A percentile compares a stretch with the other conserved stretches of the same genome.
Evolutionary conservation across 2,113 vertebrate genomes (phyloP).

Genomic region (Bettongia penicillata): DNA sequence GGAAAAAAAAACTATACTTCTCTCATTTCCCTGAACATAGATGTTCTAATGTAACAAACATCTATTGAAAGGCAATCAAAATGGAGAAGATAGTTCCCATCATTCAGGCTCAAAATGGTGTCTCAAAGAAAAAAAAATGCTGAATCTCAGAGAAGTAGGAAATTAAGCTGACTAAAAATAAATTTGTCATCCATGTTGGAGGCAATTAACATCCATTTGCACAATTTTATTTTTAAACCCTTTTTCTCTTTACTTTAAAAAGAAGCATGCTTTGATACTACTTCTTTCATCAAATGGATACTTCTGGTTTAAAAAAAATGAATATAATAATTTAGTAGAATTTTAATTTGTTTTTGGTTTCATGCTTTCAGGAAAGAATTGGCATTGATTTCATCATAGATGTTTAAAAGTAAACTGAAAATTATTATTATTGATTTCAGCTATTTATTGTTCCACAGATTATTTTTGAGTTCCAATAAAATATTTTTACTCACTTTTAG

Average conservation of each 20-base stretch:
- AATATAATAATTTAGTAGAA: neutral
- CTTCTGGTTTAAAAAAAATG: neutral
- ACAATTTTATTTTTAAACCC: neutral
- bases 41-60: neutral
- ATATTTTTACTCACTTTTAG: neutral
- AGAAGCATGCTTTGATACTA: neutral
- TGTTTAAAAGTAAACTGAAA: neutral
- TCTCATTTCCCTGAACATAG: neutral
- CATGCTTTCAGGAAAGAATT: neutral
- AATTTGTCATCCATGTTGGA: neutral
- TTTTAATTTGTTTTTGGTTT: neutral
- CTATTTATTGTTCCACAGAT: neutral
- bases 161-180: neutral
- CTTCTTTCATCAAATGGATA: neutral
- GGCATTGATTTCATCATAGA: neutral
- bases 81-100: neutral
- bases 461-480: neutral
- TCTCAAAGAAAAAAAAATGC: neutral
- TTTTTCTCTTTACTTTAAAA: neutral
- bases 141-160: neutral
- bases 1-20: neutral
- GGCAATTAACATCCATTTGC: neutral
- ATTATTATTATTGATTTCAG: neutral
- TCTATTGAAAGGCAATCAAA: neutral
- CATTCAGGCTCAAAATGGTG: neutral